Evolutionary conservation across 1,140 invertebrate genomes (phyloP).

Genomic region (Drosophila lowei): DNA sequence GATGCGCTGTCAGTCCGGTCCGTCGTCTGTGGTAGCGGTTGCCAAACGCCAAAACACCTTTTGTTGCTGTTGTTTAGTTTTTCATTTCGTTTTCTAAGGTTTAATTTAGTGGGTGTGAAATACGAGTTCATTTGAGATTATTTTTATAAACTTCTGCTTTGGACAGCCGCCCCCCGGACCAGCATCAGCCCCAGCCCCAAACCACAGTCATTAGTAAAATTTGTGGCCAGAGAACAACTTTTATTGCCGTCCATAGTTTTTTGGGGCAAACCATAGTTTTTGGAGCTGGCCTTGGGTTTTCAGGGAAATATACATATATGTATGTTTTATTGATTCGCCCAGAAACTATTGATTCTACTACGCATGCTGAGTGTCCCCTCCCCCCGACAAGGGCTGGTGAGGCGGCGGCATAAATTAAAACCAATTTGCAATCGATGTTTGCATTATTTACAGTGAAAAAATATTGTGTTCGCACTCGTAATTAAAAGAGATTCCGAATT

Average conservation of each 20-base stretch:
- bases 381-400: background rate
- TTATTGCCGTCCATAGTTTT: conserved; percentile 2
- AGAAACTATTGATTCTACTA: conserved; percentile 4
- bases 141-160: conserved; percentile 75
- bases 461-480: conserved; percentile 45
- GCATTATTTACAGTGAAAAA: conserved; percentile 60
- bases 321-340: conserved; percentile 35
- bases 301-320: background rate
- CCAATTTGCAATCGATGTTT: conserved; percentile 70
- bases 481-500: conserved; percentile 57
- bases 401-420: conserved; percentile 52
- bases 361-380: background rate
- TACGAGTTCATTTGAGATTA: conserved; percentile 65
- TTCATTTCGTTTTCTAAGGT: conserved; percentile 40
- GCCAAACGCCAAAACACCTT: conserved; percentile 40
- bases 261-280: background rate
- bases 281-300: conserved; percentile 23
- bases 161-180: no score
- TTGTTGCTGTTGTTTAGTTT: conserved; percentile 21
- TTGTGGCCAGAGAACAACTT: conserved; percentile 34
- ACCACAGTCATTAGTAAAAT: conserved; percentile 67
- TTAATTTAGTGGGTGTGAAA: conserved; percentile 71
- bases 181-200: conserved; percentile 32
- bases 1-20: conserved; percentile 10
- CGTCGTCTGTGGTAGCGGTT: conserved; percentile 49